Percentiles rank a stretch among this genome's conserved stretches.
phyloP scores from a whole-genome alignment of 2,797 vertebrate genomes.

The Myotis vivesi region DNA sequence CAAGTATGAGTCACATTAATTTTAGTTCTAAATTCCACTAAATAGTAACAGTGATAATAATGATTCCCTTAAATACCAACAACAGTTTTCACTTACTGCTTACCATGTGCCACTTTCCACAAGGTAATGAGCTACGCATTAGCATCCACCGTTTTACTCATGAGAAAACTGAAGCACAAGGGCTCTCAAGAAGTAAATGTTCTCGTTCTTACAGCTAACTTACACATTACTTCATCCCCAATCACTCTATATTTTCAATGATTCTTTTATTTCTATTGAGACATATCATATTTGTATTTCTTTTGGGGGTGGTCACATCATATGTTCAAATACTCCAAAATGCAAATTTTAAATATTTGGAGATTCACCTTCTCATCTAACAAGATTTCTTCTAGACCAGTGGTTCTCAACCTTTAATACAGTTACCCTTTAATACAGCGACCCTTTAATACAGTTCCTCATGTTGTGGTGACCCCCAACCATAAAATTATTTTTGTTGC shows the following conservation, averaged over 20 bases:
- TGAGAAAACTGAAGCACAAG: background rate
- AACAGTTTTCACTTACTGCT: background rate
- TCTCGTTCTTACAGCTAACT: background rate
- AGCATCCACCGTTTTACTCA: background rate
- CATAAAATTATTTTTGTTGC: too few species aligned
- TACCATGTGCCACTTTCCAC: background rate
- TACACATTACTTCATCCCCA: background rate
- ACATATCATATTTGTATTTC: background rate
- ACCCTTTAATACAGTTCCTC: too few species aligned
- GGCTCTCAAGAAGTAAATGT: background rate
- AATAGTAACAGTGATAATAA: background rate
- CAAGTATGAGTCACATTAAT: background rate
- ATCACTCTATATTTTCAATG: background rate
- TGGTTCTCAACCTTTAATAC: too few species aligned
- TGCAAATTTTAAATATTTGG: background rate
- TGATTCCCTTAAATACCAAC: background rate
- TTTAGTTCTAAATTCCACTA: conserved; percentile 11
- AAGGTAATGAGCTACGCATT: background rate
- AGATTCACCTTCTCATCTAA: background rate
- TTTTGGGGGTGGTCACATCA: background rate
- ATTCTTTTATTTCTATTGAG: background rate
- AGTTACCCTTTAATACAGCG: rapidly evolving
- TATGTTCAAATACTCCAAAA: conserved; percentile 50
- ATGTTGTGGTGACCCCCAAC: too few species aligned
- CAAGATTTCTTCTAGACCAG: background rate